Evolutionary conservation across 2,888 invertebrate species (phyloP).

Genomic region (Lithosia quadra): DNA sequence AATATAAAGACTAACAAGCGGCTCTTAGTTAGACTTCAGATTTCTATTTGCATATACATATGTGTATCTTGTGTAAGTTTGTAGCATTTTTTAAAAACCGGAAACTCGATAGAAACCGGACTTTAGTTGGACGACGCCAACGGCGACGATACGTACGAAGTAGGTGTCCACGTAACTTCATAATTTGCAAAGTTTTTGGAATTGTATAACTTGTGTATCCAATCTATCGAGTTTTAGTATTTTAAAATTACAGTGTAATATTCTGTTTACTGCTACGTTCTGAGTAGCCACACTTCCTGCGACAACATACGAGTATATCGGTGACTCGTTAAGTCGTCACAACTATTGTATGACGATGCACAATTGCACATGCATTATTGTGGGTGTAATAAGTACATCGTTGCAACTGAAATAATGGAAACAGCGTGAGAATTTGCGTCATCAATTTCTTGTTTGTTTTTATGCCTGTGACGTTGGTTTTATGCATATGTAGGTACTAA

Average conservation of each 20-base stretch:
- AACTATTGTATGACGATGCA: slow-evolving; percentile 9
- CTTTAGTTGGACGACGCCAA: slow-evolving; percentile 11
- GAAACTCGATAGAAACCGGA: slow-evolving; percentile 25
- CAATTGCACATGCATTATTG: slow-evolving; percentile 11
- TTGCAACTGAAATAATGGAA: slow-evolving; percentile 21
- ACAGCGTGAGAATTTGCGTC: slow-evolving; percentile 18
- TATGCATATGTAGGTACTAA: neutral
- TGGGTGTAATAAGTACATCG: slow-evolving; percentile 6
- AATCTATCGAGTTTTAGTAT: neutral
- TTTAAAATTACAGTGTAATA: slow-evolving; percentile 7
- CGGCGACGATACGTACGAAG: neutral
- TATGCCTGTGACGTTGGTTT: slow-evolving; percentile 14
- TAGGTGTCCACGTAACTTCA: slow-evolving; percentile 18
- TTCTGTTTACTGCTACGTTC: neutral
- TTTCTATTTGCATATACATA: slow-evolving; percentile 15
- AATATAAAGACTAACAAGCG: slow-evolving; percentile 23
- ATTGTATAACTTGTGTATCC: slow-evolving; percentile 24
- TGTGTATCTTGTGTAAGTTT: slow-evolving; percentile 7
- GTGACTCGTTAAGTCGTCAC: slow-evolving; percentile 7
- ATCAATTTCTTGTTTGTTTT: slow-evolving; percentile 19
- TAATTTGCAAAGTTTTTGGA: slow-evolving; percentile 20
- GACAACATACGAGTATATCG: neutral
- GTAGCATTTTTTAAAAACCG: slow-evolving; percentile 15
- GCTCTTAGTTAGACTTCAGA: slow-evolving; percentile 18
- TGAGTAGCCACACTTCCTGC: neutral